Percentiles rank a stretch among this genome's conserved stretches.
phyloP scores from a whole-genome alignment of 2,113 vertebrate genomes.

The Cyanocitta stelleri region DNA sequence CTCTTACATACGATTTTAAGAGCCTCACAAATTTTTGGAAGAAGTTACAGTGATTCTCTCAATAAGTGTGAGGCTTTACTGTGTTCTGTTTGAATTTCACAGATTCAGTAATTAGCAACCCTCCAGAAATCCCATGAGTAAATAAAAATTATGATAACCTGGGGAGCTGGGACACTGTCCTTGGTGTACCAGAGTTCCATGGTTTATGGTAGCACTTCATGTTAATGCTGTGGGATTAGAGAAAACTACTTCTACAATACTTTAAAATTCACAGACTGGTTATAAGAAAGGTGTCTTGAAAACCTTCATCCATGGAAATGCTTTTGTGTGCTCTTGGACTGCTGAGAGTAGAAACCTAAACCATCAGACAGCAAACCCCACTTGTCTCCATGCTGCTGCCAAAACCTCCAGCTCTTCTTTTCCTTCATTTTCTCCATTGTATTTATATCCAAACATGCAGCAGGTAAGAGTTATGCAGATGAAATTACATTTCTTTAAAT shows the following conservation, averaged over 20 bases:
- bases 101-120: not conserved
- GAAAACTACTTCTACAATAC: not conserved
- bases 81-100: not conserved
- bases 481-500: not conserved
- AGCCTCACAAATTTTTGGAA: not conserved
- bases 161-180: not conserved
- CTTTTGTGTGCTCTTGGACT: not conserved
- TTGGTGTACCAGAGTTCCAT: not conserved
- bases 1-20: not conserved
- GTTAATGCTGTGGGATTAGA: not conserved
- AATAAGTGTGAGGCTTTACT: not conserved
- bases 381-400: not conserved
- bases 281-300: not conserved
- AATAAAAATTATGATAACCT: not conserved
- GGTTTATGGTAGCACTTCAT: not conserved
- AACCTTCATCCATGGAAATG: not conserved
- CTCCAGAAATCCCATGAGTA: not conserved
- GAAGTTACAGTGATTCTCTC: not conserved
- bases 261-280: not conserved
- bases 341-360: not conserved
- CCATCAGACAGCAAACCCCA: not conserved
- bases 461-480: not conserved
- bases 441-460: not conserved
- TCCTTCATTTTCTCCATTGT: not conserved
- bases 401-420: constrained; percentile 1